A percentile compares a stretch with the other conserved stretches of the same genome.
These are phyloP conservation scores for Spisula subtruncata DNA, from an alignment of 2,888 invertebrate genomes.

Conservation along the genomic window DNA sequence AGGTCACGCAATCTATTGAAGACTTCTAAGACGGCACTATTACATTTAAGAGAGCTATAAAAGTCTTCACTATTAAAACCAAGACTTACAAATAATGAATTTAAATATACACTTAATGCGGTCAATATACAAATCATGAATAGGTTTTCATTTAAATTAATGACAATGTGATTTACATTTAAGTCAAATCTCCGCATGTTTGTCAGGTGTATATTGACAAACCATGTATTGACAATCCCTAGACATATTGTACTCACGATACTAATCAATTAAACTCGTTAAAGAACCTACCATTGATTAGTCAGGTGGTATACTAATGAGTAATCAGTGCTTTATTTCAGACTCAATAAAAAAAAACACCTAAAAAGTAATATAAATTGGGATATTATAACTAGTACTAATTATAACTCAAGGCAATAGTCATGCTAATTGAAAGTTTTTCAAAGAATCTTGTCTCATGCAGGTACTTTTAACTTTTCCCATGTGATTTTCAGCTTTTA, in stretches of 20 bases:
- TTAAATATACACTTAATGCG: background rate
- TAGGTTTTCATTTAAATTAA: slow-evolving; percentile 8
- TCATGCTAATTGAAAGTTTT: background rate
- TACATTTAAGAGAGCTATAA: slow-evolving; percentile 5
- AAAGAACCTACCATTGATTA: background rate
- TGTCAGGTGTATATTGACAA: background rate
- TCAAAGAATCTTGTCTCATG: background rate
- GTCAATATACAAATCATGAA: background rate
- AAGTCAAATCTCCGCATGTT: background rate
- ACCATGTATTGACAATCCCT: background rate
- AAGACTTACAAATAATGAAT: background rate
- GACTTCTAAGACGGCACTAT: background rate
- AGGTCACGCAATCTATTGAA: background rate
- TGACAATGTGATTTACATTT: slow-evolving; percentile 1
- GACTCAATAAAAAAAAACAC: background rate
- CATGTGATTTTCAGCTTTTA: background rate
- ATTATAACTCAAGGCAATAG: background rate
- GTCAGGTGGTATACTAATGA: background rate
- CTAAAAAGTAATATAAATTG: background rate
- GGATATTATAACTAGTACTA: too few species aligned
- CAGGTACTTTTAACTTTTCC: background rate
- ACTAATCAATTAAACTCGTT: background rate
- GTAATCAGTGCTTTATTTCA: background rate
- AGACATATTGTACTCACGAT: background rate
- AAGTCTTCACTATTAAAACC: slow-evolving; percentile 14